Conservation (phyloP, 2,797 vertebrate genomes). For the Platalea minor region DNA sequence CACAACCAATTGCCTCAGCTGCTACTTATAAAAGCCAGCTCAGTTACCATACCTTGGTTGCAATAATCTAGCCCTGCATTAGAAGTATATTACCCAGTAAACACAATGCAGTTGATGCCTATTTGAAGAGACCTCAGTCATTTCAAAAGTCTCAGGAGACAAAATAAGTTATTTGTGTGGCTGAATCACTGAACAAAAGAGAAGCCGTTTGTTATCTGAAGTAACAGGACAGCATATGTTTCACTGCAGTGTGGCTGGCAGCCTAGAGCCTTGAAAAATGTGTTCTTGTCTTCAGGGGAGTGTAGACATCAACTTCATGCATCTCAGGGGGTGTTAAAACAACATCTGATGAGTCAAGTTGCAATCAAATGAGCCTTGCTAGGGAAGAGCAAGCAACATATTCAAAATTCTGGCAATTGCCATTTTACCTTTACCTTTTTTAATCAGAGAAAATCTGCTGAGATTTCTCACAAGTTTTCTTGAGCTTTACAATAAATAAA, state of each 20-base stretch:
- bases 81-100: background rate
- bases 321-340: conserved; percentile 20
- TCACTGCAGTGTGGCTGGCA: background rate
- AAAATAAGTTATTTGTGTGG: background rate
- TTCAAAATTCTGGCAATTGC: background rate
- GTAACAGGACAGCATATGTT: conserved; percentile 29
- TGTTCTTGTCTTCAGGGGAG: conserved; percentile 8
- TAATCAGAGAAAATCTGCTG: background rate
- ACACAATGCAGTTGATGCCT: background rate
- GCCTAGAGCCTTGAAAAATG: conserved; percentile 27
- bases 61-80: background rate
- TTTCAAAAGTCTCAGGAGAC: conserved; percentile 24
- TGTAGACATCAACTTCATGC: background rate
- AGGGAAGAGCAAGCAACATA: background rate
- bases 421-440: background rate
- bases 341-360: conserved; percentile 29
- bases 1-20: background rate
- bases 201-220: background rate
- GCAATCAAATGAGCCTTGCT: conserved; percentile 19
- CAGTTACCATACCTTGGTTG: background rate
- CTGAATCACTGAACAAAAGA: background rate
- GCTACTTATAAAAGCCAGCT: background rate
- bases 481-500: background rate
- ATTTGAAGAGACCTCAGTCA: conserved; percentile 2
- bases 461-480: background rate